These are phyloP conservation scores for Alviniconcha strummeri DNA, from an alignment of 2,888 invertebrate species.

Conservation along the genomic window DNA sequence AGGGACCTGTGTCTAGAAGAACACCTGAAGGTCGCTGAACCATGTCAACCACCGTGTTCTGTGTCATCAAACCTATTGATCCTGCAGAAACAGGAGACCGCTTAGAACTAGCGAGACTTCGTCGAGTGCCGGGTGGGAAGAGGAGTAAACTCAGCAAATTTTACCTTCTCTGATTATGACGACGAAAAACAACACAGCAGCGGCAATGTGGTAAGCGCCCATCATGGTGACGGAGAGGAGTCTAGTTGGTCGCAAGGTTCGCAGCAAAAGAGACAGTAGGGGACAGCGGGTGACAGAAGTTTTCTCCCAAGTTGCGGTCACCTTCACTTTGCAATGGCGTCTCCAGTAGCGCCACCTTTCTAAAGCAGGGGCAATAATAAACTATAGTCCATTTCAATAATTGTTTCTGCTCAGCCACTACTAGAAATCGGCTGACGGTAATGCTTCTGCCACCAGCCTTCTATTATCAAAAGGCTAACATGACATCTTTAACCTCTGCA, in stretches of 20 bases:
- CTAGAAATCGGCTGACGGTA: too few species aligned
- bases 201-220: slow-evolving; percentile 15
- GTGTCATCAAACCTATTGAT: background rate
- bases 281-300: background rate
- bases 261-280: background rate
- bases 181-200: slow-evolving; percentile 19
- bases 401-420: background rate
- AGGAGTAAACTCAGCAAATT: background rate
- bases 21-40: background rate
- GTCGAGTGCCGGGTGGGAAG: too few species aligned
- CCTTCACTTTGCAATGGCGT: slow-evolving; percentile 27
- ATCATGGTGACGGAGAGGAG: background rate
- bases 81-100: background rate
- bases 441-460: too few species aligned
- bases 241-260: background rate
- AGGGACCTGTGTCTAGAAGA: background rate
- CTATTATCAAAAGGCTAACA: too few species aligned
- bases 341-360: background rate
- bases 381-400: background rate
- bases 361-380: background rate
- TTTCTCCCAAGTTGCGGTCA: background rate
- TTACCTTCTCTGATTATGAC: slow-evolving; percentile 24
- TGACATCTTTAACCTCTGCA: too few species aligned
- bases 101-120: too few species aligned
- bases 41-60: background rate